Evolutionary conservation across 2,888 invertebrate species (phyloP), one percentile per base, ranked within the genome.

Genomic region (Bombyx huttoni): DNA sequence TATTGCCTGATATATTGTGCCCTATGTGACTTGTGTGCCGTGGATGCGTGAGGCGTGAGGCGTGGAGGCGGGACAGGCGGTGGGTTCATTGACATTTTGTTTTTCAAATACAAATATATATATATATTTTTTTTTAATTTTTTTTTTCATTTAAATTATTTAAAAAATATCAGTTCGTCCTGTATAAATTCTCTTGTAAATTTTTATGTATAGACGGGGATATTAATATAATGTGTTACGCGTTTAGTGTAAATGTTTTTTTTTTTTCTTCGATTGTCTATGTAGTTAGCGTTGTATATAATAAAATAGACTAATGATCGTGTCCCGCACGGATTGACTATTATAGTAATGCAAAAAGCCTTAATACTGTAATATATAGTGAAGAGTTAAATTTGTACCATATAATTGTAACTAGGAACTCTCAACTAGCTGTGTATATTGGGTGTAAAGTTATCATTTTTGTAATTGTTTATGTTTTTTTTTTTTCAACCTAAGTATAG

Each of bases 181-280:
- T 81, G 70, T 82, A 76, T 81, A 83, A 79, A 83, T 81, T 82
- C 81, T 81, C 80, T 78, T 86, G 86, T 87, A 87, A 81, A 84
- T 80, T 71, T 80, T 80, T 83, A 82, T 85, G 83, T 85, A 85
- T 79, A 87, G 83, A 81, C 73, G 82, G 85, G 85, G 77, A 81
- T 81, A 81, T 84, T 84, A 82, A 84, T 85, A 85, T 85, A 85
- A 24, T 24, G 24, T 84, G 82, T 86, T 85, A 80, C 63, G 70
- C 67, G 68, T 75, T 78, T 76, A 74, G 75, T 53, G 46, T 70
- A 65, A 60, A 51, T 48, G 50, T 33, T 51, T 51, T 47, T 48
- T 64, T 62, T 64, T 81, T 77, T 69, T 67, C 75, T 73, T 68
- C 67, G 70, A 64, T 63, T 64, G 67, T 64, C 65, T 68, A 74